A percentile compares a stretch with the other conserved stretches of the same genome.
These are phyloP conservation scores for Salvelinus sp. DNA, from an alignment of 2,113 vertebrate species.

Conservation along the genomic window DNA sequence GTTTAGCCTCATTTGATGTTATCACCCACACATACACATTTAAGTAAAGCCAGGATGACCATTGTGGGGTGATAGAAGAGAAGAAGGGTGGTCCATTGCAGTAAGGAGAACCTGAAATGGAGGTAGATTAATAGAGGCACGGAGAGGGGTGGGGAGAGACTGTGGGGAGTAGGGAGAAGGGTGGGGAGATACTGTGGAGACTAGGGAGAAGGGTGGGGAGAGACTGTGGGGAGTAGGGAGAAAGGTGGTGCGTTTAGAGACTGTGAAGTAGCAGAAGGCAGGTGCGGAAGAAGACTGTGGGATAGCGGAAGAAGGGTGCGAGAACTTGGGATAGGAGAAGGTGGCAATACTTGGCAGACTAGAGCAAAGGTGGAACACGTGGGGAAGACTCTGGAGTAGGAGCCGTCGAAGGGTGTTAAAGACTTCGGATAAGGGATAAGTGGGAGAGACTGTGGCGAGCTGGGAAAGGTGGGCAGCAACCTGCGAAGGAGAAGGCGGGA, in stretches of 20 bases:
- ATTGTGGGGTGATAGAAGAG: not conserved
- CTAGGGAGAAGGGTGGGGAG: not conserved
- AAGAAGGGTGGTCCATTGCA: not conserved
- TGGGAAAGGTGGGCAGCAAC: not conserved
- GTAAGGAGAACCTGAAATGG: constrained; percentile 12
- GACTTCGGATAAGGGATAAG: too few species aligned
- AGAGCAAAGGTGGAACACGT: too few species aligned
- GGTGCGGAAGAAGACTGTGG: too few species aligned
- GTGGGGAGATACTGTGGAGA: constrained; percentile 5
- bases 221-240: not conserved
- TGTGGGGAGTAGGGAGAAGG: not conserved
- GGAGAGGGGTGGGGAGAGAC: not conserved
- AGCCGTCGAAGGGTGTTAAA: too few species aligned
- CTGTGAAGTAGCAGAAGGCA: too few species aligned
- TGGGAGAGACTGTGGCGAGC: not conserved
- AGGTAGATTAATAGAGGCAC: constrained; percentile 11
- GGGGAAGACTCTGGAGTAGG: too few species aligned
- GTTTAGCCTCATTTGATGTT: too few species aligned
- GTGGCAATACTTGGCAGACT: too few species aligned
- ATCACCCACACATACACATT: not conserved
- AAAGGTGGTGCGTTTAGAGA: constrained; percentile 10
- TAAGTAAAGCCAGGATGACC: not conserved
- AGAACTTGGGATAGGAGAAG: too few species aligned
- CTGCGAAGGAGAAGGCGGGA: too few species aligned
- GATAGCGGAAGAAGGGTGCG: not conserved